phyloP scores from a whole-genome alignment of 2,113 vertebrate genomes.

The Trichechus manatus region DNA sequence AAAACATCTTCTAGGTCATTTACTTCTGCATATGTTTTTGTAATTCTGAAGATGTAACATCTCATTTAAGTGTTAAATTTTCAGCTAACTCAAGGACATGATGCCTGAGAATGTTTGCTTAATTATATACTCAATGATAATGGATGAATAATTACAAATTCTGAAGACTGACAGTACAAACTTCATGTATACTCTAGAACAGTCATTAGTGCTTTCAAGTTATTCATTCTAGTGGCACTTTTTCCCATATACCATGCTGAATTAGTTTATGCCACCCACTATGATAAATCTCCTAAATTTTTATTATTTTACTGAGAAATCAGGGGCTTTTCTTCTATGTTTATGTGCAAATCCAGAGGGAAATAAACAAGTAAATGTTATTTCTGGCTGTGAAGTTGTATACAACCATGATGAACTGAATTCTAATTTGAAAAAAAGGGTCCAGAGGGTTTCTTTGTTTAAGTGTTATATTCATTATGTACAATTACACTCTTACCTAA shows the following conservation, averaged over 20 bases:
- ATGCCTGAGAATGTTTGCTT: not conserved
- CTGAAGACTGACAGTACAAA: not conserved
- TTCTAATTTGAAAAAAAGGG: constrained; percentile 9
- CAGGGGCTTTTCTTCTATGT: not conserved
- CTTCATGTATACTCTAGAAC: not conserved
- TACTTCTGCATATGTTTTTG: not conserved
- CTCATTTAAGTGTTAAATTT: not conserved
- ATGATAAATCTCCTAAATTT: not conserved
- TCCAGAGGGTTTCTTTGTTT: not conserved
- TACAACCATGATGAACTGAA: not conserved
- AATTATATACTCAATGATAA: not conserved
- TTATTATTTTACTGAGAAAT: not conserved
- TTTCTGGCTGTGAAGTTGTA: not conserved
- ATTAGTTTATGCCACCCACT: not conserved
- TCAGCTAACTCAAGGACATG: not conserved
- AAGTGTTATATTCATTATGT: not conserved
- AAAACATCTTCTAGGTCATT: not conserved
- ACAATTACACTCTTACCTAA: not conserved
- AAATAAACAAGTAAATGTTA: not conserved
- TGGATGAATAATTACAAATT: not conserved
- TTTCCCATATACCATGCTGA: not conserved
- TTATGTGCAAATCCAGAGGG: not conserved
- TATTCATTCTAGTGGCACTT: not conserved
- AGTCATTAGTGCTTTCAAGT: not conserved
- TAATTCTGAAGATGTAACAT: not conserved